Base-by-base conservation (phyloP, 2,888 invertebrate species). In the Ferdinandea cuprea region DNA sequence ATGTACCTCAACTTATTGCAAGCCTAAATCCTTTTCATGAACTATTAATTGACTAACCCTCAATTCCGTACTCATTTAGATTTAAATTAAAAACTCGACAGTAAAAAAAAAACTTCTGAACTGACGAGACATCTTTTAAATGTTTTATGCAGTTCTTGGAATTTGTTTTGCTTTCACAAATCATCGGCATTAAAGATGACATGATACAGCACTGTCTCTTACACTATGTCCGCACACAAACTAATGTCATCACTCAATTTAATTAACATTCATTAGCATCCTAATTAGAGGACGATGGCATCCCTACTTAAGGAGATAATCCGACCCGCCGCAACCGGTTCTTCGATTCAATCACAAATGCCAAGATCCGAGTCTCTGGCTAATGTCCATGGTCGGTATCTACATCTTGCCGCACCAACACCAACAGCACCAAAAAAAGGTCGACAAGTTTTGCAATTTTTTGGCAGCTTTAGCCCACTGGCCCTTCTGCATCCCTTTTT, bases 401-500 rank as follows among this genome's bases (percentile, higher is more conserved):
- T 35, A 11, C 25, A 35, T 15, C 17, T 8, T 11, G 48, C 28
- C 37, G 42, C 44, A 19, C 21, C 9, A 59, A 11, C 58, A 37
- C 9, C 44, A 32, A 52, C 63, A 56, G n/a, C n/a, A n/a, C n/a
- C n/a, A n/a, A n/a, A 71, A 71, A 63, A 77, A 71, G 77, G 77
- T 71, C 42, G 54, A 13, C 21, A 40, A 56, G 63, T 56, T 37
- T 46, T 46, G 46, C 71, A 77, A 71, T 56, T 54, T 25, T 56
- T 54, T 25, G 35, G 44, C 59, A 54, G 21, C 46, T 61, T 54
- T 71, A 54, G 21, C 46, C 69, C 54, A 63, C 15, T 52, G 77
- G 61, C 61, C 54, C 56, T 71, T 63, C 48, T 25, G 42, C 61
- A 54, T 40, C 30, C 73, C 65, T 59, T 79, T 79, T 79, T 66